Evolutionary conservation across 2,113 vertebrate species (phyloP), one percentile per base, ranked within the genome.

Genomic region (Labeo rohita): DNA sequence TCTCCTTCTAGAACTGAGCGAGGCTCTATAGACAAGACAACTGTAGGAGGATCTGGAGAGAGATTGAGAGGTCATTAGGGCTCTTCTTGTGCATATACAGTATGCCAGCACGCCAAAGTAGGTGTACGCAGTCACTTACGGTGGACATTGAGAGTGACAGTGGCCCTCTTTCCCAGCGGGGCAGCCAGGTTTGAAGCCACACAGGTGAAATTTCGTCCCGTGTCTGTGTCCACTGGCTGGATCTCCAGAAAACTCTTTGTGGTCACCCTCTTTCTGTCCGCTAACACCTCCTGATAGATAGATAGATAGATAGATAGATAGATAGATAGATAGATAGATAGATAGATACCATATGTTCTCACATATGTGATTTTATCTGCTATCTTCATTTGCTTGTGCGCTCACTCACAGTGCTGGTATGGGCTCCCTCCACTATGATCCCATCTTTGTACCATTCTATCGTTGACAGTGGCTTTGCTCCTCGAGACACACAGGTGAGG

Each of bases 1-100:
- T 99, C 98, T 0, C 97, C 97, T 89, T 98, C 98, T 89, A 96
- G 96, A 78, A 99, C 98, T 0, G 97, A 98, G 88, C 98, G 97
- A 2, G 97, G 97, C 83, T 99, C 96, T 2, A 97, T 97, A 89
- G 98, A 99, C 90, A 99, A 91, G 5, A 96, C 96, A 90, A 99
- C 97, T 0, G 95, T 97, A 0, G 98, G 98, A 13, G 97, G 96
- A 86, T 98, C 97, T 98, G 88, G 2, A 80, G 3, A 78, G 21
- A 49, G 16, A 86, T 3, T 6, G 34, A 39, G 84, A 36, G 9
- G 54, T 82, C 39, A 15, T 28, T 47, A 83, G 34, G 68, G 63
- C 18, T 7, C 50, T 72, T 70, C 12, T 12, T 66, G 11, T 84
- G 76, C 8, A 80, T 21, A 85, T 34, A 75, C 70, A 70, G 6